These are phyloP conservation scores for Semnornis frantzii DNA, from an alignment of 2,113 vertebrate genomes.

Conservation along the genomic window DNA sequence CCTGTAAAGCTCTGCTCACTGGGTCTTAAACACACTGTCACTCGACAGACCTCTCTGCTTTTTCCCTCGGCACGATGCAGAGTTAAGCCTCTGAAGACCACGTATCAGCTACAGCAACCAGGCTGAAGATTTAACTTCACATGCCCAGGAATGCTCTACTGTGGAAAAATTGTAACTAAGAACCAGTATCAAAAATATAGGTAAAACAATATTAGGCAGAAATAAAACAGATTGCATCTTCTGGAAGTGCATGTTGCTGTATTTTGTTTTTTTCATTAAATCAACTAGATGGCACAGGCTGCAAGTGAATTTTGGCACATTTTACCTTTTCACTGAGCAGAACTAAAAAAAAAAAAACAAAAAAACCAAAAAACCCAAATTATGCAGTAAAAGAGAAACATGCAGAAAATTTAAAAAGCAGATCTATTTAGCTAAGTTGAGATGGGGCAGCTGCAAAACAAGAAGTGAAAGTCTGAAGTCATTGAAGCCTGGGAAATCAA, in stretches of 20 bases:
- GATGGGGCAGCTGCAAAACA: background rate
- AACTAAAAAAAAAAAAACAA: background rate
- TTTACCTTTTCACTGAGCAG: background rate
- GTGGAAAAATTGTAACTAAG: background rate
- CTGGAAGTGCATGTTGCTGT: background rate
- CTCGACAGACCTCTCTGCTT: background rate
- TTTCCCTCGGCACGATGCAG: background rate
- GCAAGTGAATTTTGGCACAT: background rate
- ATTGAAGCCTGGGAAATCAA: constrained; percentile 11
- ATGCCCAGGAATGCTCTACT: background rate
- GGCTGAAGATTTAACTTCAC: background rate
- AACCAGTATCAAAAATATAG: background rate
- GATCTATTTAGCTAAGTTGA: background rate
- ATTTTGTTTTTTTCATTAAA: background rate
- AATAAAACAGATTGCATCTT: background rate
- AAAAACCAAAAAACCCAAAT: background rate
- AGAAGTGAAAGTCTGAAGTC: constrained; percentile 40
- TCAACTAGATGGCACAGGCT: background rate
- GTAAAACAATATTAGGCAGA: background rate
- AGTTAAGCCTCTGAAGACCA: background rate
- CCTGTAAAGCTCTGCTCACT: background rate
- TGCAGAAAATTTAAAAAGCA: background rate
- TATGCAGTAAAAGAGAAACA: background rate
- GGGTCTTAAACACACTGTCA: background rate
- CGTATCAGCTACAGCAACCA: background rate